A percentile compares a stretch with the other conserved stretches of the same genome.
phyloP scores from a whole-genome alignment of 2,797 vertebrate genomes.

The Sparidentex hasta region DNA sequence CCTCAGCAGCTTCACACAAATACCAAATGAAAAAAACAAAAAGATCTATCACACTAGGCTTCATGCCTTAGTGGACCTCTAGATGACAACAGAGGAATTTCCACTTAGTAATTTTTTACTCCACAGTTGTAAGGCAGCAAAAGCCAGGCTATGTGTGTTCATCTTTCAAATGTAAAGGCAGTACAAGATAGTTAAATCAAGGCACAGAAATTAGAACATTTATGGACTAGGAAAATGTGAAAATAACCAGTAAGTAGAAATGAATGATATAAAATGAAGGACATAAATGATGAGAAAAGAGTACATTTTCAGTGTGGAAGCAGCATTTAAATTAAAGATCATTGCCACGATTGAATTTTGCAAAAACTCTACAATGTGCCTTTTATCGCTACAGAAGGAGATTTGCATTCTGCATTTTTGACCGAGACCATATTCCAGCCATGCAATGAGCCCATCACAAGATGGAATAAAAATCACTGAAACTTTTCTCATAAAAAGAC shows the following conservation, averaged over 20 bases:
- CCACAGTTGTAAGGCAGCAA: neutral
- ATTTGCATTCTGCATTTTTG: too few relatives aligned
- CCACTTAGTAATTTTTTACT: neutral
- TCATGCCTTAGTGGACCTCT: constrained; percentile 4
- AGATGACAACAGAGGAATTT: neutral
- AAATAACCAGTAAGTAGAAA: constrained; percentile 10
- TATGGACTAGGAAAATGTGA: neutral
- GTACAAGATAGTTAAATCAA: constrained; percentile 4
- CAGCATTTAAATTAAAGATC: constrained; percentile 1
- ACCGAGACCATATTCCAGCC: too few relatives aligned
- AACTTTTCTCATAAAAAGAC: neutral
- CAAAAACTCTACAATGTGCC: too few relatives aligned
- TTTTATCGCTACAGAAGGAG: too few relatives aligned
- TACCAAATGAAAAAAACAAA: neutral
- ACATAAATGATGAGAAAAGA: neutral
- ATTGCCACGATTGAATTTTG: too few relatives aligned
- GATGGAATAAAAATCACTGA: too few relatives aligned
- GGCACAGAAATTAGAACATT: neutral
- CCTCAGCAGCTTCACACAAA: constrained; percentile 6
- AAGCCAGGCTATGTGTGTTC: neutral
- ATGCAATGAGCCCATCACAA: too few relatives aligned
- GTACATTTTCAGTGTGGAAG: neutral
- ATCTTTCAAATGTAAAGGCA: constrained; percentile 15
- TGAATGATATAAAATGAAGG: neutral
- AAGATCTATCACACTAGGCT: neutral